Percentiles rank a stretch among this genome's conserved stretches.
Evolutionary conservation across 1,140 invertebrate species (phyloP).

Genomic region (Drusus annulatus): DNA sequence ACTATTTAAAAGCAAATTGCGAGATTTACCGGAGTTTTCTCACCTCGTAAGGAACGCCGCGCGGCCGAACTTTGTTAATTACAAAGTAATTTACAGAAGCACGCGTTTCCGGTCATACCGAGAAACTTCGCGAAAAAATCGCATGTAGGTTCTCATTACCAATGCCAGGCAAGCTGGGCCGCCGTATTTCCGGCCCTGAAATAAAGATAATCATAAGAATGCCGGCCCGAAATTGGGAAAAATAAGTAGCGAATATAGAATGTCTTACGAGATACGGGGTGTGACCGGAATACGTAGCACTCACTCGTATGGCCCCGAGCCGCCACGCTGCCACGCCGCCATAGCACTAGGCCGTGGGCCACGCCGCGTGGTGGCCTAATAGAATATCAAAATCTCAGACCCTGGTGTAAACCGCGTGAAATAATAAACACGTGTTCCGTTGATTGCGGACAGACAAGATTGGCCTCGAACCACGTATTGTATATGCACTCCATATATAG

Average conservation of each 20-base stretch:
- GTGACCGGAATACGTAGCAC: constrained; percentile 23
- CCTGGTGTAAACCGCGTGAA: constrained; percentile 8
- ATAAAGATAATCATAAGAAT: constrained; percentile 24
- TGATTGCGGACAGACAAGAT: neutral
- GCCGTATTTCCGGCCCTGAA: constrained; percentile 13
- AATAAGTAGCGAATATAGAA: constrained; percentile 27
- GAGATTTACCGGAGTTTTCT: no score
- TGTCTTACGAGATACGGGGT: constrained; percentile 25
- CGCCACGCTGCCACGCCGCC: neutral
- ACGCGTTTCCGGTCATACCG: neutral
- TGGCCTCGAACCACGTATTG: neutral
- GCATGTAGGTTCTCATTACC: neutral
- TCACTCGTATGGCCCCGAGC: neutral
- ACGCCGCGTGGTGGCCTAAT: constrained; percentile 6
- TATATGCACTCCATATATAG: no score
- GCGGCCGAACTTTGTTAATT: no score
- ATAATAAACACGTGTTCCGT: constrained; percentile 39
- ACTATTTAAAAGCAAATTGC: no score
- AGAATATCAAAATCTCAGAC: constrained; percentile 31
- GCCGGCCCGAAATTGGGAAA: constrained; percentile 26
- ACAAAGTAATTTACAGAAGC: no score
- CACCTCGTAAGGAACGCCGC: no score
- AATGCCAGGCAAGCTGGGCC: constrained; percentile 11
- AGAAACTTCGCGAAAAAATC: no score
- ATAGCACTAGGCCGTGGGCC: neutral